phyloP scores from a whole-genome alignment of 2,888 invertebrate species.

The Clunio marinus region DNA sequence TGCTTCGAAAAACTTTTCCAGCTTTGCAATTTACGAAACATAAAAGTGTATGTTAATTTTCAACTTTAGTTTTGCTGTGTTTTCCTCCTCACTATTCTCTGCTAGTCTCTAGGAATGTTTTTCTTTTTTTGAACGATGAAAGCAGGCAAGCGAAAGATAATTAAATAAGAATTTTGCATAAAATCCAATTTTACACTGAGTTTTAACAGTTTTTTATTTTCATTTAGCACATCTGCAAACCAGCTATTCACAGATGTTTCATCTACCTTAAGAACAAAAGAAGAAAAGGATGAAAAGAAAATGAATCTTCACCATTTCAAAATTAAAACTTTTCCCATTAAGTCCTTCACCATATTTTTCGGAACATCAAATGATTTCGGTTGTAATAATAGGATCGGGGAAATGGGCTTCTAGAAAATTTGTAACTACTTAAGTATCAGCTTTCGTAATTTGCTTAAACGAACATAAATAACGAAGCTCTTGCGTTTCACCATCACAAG shows the following conservation, averaged over 20 bases:
- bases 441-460: too few species aligned
- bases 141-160: not conserved
- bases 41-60: too few species aligned
- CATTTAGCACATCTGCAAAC: not conserved
- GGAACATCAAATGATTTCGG: slow-evolving; percentile 28
- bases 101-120: not conserved
- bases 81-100: too few species aligned
- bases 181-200: slow-evolving; percentile 19
- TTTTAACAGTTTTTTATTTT: not conserved
- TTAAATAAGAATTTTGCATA: slow-evolving; percentile 17
- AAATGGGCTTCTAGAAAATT: too few species aligned
- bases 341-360: slow-evolving; percentile 27
- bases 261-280: not conserved
- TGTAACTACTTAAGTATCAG: too few species aligned
- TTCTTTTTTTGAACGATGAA: not conserved
- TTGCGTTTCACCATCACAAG: too few species aligned
- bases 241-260: slow-evolving; percentile 6
- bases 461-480: too few species aligned
- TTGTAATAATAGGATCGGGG: too few species aligned
- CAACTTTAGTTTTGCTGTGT: too few species aligned
- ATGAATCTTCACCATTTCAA: slow-evolving; percentile 18
- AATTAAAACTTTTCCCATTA: slow-evolving; percentile 38
- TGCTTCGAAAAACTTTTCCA: too few species aligned
- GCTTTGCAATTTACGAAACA: too few species aligned
- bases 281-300: slow-evolving; percentile 4